Evolutionary conservation across 2,797 vertebrate species (phyloP).

Genomic region (Emydoidea blandingii): DNA sequence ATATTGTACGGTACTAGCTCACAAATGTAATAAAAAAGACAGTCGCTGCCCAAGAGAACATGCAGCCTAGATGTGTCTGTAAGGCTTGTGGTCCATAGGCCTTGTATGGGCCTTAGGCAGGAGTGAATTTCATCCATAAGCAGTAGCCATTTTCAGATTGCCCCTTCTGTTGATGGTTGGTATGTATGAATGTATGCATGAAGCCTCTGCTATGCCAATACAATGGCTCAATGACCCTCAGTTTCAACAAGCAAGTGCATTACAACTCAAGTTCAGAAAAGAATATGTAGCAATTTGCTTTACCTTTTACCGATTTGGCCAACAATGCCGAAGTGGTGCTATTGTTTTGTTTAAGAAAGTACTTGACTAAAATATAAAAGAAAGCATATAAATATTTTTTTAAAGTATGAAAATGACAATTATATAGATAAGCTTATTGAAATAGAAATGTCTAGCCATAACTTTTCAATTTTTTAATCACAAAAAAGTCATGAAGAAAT

Average conservation of each 20-base stretch:
- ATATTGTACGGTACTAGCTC: background rate
- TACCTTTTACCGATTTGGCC: slow-evolving; percentile 84
- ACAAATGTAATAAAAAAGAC: background rate
- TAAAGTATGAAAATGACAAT: slow-evolving; percentile 81
- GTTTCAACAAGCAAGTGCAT: slow-evolving; percentile 7
- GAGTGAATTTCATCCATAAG: background rate
- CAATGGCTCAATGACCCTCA: slow-evolving; percentile 17
- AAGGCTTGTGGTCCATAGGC: background rate
- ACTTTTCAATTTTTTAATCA: slow-evolving; percentile 79
- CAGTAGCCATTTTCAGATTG: background rate
- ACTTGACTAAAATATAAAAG: slow-evolving; percentile 87
- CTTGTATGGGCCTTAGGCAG: background rate
- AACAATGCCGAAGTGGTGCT: slow-evolving; percentile 86
- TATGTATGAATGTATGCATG: background rate
- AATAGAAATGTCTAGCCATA: slow-evolving; percentile 78
- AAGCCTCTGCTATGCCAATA: slow-evolving; percentile 4
- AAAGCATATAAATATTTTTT: slow-evolving; percentile 88
- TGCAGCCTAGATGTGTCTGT: accelerated
- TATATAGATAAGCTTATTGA: slow-evolving; percentile 82
- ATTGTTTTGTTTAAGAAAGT: slow-evolving; percentile 88
- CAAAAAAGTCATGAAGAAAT: slow-evolving; percentile 29
- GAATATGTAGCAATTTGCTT: slow-evolving; percentile 77
- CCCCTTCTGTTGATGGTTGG: background rate
- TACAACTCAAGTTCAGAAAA: slow-evolving; percentile 15
- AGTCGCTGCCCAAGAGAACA: background rate